Conservation (phyloP, 2,888 invertebrate genomes). For the Spilosoma lubricipeda region DNA sequence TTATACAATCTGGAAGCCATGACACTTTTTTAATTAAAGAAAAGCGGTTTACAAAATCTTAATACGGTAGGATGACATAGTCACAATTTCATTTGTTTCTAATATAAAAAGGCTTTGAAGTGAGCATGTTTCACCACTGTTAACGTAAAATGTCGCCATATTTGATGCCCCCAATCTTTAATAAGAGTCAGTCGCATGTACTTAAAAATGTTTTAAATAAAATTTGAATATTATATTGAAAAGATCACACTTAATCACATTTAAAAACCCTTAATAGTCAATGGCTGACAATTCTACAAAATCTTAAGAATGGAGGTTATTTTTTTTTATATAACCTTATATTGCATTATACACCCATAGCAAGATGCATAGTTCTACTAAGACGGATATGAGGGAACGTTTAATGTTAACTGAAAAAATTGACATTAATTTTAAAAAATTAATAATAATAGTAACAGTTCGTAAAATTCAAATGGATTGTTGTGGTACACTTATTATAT, state of each 20-base stretch:
- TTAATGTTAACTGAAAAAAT: not conserved
- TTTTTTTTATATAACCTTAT: too few relatives aligned
- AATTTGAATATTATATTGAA: not conserved
- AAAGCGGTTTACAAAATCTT: not conserved
- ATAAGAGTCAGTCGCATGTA: not conserved
- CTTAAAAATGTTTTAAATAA: not conserved
- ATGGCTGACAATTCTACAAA: too few relatives aligned
- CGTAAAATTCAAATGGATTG: not conserved
- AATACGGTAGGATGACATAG: not conserved
- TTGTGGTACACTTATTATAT: not conserved
- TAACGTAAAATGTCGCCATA: not conserved
- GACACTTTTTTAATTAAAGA: not conserved
- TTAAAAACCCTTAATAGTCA: too few relatives aligned
- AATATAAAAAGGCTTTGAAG: not conserved
- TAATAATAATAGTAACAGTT: not conserved
- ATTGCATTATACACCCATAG: too few relatives aligned
- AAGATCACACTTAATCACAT: too few relatives aligned
- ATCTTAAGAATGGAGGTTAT: too few relatives aligned
- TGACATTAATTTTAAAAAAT: not conserved
- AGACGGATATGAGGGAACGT: too few relatives aligned
- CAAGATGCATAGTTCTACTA: too few relatives aligned
- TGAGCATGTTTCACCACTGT: constrained; percentile 5
- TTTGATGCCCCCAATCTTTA: not conserved
- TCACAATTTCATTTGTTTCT: constrained; percentile 4
- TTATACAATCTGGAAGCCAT: not conserved